Evolutionary conservation across 2,888 invertebrate species (phyloP).

Genomic region (Nebria salina): DNA sequence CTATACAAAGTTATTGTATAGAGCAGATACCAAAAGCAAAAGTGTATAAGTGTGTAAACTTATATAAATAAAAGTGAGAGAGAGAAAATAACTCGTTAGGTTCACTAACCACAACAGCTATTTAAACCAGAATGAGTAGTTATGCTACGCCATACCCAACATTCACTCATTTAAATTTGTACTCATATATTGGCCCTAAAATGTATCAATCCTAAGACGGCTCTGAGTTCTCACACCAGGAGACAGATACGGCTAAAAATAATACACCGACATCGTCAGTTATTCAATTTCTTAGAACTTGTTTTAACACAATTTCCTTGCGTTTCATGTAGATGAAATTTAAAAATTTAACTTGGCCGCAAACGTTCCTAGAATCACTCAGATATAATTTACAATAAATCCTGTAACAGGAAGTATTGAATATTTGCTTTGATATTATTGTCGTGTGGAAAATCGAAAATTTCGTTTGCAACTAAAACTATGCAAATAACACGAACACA

Average conservation of each 20-base stretch:
- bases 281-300: conserved; percentile 1
- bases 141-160: no score
- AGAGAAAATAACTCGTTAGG: no score
- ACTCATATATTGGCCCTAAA: background rate
- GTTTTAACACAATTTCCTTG: background rate
- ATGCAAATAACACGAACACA: background rate
- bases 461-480: background rate
- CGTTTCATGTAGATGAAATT: background rate
- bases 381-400: background rate
- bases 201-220: background rate
- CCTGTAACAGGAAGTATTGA: background rate
- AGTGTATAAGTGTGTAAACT: no score
- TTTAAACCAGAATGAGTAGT: no score
- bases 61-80: no score
- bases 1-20: background rate
- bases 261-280: background rate
- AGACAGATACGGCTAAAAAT: background rate
- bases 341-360: background rate
- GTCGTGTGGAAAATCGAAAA: background rate
- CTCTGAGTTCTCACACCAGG: background rate
- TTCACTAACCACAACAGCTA: no score
- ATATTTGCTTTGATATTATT: background rate
- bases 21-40: background rate
- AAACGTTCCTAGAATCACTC: background rate
- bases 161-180: no score